A percentile compares a stretch with the other conserved stretches of the same genome.
phyloP scores from a whole-genome alignment of 1,140 invertebrate genomes.

The Carcinoscorpius rotundicauda region DNA sequence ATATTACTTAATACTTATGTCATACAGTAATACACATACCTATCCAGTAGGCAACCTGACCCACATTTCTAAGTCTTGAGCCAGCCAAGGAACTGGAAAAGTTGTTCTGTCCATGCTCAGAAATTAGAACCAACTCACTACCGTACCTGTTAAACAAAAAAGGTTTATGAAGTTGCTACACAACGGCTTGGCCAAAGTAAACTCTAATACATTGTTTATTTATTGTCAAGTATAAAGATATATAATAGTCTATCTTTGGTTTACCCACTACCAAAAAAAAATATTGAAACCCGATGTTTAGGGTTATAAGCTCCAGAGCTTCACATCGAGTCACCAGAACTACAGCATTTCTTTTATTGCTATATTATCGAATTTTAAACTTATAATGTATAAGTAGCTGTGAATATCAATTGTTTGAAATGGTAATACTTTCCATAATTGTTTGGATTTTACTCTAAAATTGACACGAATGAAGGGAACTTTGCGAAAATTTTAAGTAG shows the following conservation, averaged over 20 bases:
- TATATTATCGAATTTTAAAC: too few relatives aligned
- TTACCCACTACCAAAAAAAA: neutral
- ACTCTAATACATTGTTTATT: neutral
- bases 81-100: slow-evolving; percentile 63
- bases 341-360: too few relatives aligned
- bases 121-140: slow-evolving; percentile 77
- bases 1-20: neutral
- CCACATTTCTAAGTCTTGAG: slow-evolving; percentile 28
- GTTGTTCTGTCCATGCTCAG: slow-evolving; percentile 81
- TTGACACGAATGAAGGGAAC: too few relatives aligned
- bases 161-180: neutral
- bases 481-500: too few relatives aligned
- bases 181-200: neutral
- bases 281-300: neutral
- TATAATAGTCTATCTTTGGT: too few relatives aligned
- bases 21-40: slow-evolving; percentile 20
- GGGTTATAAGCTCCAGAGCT: too few relatives aligned
- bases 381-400: too few relatives aligned
- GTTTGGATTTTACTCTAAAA: too few relatives aligned
- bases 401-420: too few relatives aligned
- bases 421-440: too few relatives aligned
- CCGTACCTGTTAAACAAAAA: slow-evolving; percentile 54
- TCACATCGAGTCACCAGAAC: too few relatives aligned
- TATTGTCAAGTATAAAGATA: neutral
- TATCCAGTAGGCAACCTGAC: slow-evolving; percentile 26